phyloP scores from a whole-genome alignment of 2,797 vertebrate species.

The Hoplostethus atlanticus region DNA sequence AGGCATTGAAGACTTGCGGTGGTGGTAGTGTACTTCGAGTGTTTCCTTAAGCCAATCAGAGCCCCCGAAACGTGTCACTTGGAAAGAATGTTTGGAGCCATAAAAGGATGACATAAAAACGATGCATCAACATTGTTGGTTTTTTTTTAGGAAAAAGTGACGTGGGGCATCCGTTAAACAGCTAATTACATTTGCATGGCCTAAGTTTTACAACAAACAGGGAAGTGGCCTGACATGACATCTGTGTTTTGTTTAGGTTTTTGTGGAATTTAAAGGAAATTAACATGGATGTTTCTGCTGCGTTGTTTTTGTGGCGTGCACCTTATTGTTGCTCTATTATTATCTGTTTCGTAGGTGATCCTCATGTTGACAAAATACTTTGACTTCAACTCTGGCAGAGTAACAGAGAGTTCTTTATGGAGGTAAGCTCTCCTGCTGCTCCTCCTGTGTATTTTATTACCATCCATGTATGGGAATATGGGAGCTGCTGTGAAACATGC shows the following conservation, averaged over 20 bases:
- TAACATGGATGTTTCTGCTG: not conserved
- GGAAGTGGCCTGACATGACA: conserved; percentile 21
- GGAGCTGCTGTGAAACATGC: not conserved
- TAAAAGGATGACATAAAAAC: no score
- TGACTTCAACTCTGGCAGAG: conserved; percentile 95
- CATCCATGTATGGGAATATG: not conserved
- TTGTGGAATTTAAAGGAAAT: conserved; percentile 46
- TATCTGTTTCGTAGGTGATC: conserved; percentile 89
- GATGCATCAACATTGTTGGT: no score
- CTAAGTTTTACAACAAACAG: conserved; percentile 22
- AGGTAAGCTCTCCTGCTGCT: conserved; percentile 83
- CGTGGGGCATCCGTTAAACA: no score
- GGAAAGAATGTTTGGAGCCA: no score
- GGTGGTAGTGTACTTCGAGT: no score
- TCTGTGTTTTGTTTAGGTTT: conserved; percentile 27
- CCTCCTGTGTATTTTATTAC: not conserved
- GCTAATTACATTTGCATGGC: no score
- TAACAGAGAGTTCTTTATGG: conserved; percentile 96
- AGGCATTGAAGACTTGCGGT: no score
- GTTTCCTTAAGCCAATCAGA: no score
- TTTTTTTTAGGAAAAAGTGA: no score
- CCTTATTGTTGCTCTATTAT: conserved; percentile 51
- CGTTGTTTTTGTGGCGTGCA: conserved; percentile 37
- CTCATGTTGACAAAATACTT: conserved; percentile 97
- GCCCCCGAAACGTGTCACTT: no score